Percentiles rank a stretch among this genome's conserved stretches.
Evolutionary conservation across 64 coral and sea anemone genomes (phyloP).

Genomic region (Platygyra sinensis): DNA sequence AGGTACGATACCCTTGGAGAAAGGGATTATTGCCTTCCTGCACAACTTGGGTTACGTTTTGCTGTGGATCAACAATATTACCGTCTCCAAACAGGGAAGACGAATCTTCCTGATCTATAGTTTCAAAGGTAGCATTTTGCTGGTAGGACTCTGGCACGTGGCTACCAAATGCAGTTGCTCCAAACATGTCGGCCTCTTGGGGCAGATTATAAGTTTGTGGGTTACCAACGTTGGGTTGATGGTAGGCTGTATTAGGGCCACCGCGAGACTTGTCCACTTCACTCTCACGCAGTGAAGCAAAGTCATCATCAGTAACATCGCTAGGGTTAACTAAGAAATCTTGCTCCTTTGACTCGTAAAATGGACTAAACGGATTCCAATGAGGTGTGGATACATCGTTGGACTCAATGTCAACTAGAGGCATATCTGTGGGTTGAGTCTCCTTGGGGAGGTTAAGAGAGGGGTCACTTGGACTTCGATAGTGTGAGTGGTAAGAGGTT

Average conservation of each 20-base stretch:
- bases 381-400: constrained; percentile 32
- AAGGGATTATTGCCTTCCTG: constrained; percentile 33
- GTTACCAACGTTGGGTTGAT: background rate
- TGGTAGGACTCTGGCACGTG: constrained; percentile 1
- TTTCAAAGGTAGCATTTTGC: background rate
- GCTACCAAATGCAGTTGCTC: constrained; percentile 26
- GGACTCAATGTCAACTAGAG: constrained; percentile 17
- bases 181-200: constrained; percentile 15
- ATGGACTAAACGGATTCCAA: constrained; percentile 78
- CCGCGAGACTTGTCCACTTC: background rate
- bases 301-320: constrained; percentile 50
- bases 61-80: background rate
- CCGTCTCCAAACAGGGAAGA: background rate
- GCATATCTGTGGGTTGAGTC: constrained; percentile 15
- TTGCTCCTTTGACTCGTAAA: constrained; percentile 44
- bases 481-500: constrained; percentile 1
- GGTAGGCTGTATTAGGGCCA: background rate
- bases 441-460: constrained; percentile 20
- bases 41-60: background rate
- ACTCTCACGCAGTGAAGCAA: constrained; percentile 48
- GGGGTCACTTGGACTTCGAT: constrained; percentile 74
- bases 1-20: constrained; percentile 8
- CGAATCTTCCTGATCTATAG: background rate
- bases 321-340: constrained; percentile 11
- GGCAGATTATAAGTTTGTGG: background rate